Evolutionary conservation across 2,797 vertebrate genomes (phyloP).

Genomic region (Anguilla obscura): DNA sequence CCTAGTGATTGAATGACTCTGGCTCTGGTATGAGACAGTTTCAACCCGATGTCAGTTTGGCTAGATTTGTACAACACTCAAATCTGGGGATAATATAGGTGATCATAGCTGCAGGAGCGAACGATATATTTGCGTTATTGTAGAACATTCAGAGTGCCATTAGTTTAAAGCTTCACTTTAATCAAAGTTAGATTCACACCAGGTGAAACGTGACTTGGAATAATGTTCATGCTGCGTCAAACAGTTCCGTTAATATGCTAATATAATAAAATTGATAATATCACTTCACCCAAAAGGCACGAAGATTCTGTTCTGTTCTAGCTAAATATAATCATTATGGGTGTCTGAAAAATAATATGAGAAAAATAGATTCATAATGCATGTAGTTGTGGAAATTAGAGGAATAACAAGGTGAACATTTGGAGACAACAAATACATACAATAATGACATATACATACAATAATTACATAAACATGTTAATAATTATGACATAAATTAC

Average conservation of each 20-base stretch:
- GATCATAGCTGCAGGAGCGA: not conserved
- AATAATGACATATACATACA: too few species aligned
- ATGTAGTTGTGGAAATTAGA: not conserved
- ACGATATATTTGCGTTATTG: not conserved
- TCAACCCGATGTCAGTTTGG: not conserved
- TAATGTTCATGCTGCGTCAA: not conserved
- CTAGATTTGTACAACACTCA: not conserved
- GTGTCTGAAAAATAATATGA: not conserved
- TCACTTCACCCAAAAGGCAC: not conserved
- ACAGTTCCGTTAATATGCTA: not conserved
- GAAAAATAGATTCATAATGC: not conserved
- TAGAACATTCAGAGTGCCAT: constrained; percentile 1
- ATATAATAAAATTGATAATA: not conserved
- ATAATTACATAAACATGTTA: too few species aligned
- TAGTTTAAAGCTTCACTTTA: constrained; percentile 10
- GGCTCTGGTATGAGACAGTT: not conserved
- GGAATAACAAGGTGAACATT: constrained; percentile 2
- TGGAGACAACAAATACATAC: not conserved
- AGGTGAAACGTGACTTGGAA: not conserved
- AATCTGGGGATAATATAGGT: not conserved
- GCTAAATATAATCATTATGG: not conserved
- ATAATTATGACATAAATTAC: too few species aligned
- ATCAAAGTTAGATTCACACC: not conserved
- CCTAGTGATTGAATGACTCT: not conserved
- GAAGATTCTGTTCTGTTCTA: not conserved